Evolutionary conservation across 2,113 vertebrate genomes (phyloP), one percentile per base, ranked within the genome.

Genomic region (Ochotona princeps): DNA sequence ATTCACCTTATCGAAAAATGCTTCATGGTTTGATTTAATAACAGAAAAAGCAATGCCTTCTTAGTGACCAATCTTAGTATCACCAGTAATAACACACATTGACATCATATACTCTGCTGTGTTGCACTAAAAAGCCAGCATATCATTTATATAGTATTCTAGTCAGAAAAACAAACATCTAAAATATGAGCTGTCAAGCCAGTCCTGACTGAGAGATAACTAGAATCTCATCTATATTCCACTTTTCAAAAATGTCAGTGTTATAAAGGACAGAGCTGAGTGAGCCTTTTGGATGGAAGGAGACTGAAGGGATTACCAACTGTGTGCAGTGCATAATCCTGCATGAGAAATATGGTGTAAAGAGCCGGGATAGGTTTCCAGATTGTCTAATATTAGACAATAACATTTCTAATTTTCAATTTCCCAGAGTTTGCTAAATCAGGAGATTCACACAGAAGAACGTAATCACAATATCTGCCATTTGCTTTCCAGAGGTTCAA

Each of bases 371-470:
- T 6, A 63, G 38, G 17, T 32, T 95, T 74, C 83, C 35, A 91
- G 87, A 72, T 69, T 69, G 12, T 86, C 9, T 26, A 30, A 5
- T 91, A 67, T 85, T 88, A 85, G 38, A 89, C 26, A 89, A 74
- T 25, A 83, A 26, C 8, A 75, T 79, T 92, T 81, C 73, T 73
- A 35, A 81, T 83, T 81, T 81, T 81, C 5, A 35, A 57, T 66
- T 86, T 91, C 91, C 57, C 38, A 81, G 38, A 94, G 49, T 87
- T 92, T 91, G 32, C 79, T 91, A 89, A 89, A 25, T 80, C 49
- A 85, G 32, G 51, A 69, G 81, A 96, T 57, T 82, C n/a, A 75
- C 11, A 69, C 0, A n/a, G 9, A 90, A 69, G n/a, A 89, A 92
- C 82, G 84, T 92, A 95, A 49, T 82, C 21, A 76, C 21, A 20